Conservation (phyloP, 2,888 invertebrate genomes). For the Synergus umbraculus region DNA sequence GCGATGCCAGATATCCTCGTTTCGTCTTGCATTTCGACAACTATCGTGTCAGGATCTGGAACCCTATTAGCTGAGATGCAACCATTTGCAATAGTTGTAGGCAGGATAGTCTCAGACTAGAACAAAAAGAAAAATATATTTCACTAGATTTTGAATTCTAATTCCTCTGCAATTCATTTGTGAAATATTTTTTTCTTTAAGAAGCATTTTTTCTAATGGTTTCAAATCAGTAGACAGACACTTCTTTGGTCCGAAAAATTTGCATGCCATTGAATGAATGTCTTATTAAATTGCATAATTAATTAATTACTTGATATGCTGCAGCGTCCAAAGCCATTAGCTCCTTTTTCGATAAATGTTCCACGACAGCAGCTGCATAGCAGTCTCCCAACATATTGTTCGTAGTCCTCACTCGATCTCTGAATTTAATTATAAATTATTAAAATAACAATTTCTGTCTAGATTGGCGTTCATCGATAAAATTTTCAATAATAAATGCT, state of each 20-base stretch:
- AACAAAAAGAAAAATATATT: constrained; percentile 40
- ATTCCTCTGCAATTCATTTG: too few relatives aligned
- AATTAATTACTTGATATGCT: constrained; percentile 78
- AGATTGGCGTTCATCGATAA: neutral
- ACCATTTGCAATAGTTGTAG: constrained; percentile 74
- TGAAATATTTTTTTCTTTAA: too few relatives aligned
- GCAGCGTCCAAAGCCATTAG: constrained; percentile 87
- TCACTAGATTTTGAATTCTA: neutral
- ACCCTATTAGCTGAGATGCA: constrained; percentile 75
- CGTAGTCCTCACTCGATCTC: constrained; percentile 91
- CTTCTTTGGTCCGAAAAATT: constrained; percentile 19
- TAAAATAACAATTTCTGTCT: neutral
- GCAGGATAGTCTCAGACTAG: constrained; percentile 74
- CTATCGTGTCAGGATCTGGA: constrained; percentile 75
- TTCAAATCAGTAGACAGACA: neutral
- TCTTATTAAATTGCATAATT: neutral
- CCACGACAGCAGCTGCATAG: constrained; percentile 91
- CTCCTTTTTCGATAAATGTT: constrained; percentile 89
- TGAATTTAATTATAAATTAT: constrained; percentile 71
- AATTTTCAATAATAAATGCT: constrained; percentile 4
- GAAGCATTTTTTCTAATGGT: too few relatives aligned
- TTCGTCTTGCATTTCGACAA: constrained; percentile 76
- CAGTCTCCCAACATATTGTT: constrained; percentile 94
- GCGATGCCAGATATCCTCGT: constrained; percentile 75
- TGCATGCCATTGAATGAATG: too few relatives aligned